Evolutionary conservation across 2,888 invertebrate species (phyloP).

Genomic region (Sepioteuthis lessoniana): DNA sequence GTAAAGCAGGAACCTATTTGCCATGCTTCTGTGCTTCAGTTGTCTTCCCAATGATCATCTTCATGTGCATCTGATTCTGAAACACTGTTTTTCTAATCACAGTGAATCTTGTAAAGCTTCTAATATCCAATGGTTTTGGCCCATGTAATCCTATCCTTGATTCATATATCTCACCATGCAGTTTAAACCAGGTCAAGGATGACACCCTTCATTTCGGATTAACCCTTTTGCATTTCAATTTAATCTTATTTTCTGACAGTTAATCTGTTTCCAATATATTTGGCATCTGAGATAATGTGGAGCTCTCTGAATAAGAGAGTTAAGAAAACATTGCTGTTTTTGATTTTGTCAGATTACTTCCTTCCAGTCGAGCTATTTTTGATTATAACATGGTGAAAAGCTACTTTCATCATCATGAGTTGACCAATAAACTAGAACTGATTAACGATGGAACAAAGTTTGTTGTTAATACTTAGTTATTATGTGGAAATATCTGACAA

Average conservation of each 20-base stretch:
- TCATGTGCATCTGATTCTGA: not conserved
- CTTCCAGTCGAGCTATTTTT: not conserved
- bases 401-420: not conserved
- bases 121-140: not conserved
- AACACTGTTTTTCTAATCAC: not conserved
- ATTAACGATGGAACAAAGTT: not conserved
- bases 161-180: not conserved
- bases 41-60: not conserved
- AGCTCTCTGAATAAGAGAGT: not conserved
- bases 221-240: not conserved
- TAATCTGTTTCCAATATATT: constrained; percentile 33
- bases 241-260: constrained; percentile 33
- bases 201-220: not conserved
- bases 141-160: not conserved
- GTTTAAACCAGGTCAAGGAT: not conserved
- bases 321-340: not conserved
- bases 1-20: no score
- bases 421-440: not conserved
- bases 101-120: not conserved
- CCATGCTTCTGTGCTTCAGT: no score
- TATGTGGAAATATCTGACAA: no score
- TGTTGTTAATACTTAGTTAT: no score
- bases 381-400: not conserved
- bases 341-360: not conserved
- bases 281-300: not conserved